These are phyloP conservation scores for Garrulus glandarius DNA, from an alignment of 2,797 vertebrate genomes.

Conservation along the genomic window DNA sequence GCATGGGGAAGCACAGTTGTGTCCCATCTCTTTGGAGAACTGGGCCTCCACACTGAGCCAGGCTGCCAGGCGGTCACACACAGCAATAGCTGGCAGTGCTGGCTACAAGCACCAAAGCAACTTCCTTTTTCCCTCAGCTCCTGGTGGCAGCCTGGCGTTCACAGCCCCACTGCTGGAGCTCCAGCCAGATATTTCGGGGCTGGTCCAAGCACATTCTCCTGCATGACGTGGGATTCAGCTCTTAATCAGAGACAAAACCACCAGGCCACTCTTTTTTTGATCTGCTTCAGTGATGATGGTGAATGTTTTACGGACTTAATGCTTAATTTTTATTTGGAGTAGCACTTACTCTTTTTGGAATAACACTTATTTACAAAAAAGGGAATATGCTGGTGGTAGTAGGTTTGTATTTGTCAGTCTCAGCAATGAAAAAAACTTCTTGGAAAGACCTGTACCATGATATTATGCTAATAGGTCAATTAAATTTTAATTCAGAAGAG, in stretches of 20 bases:
- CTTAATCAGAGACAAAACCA: neutral
- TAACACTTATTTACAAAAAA: neutral
- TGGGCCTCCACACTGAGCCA: fast-evolving
- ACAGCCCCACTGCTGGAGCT: fast-evolving
- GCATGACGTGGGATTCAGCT: neutral
- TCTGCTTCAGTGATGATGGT: fast-evolving
- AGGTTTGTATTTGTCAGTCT: fast-evolving
- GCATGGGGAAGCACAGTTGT: neutral
- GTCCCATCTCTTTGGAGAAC: neutral
- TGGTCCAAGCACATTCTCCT: neutral
- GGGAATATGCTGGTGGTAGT: neutral
- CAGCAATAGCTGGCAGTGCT: neutral
- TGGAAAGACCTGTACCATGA: neutral
- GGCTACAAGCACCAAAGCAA: neutral
- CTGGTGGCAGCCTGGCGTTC: neutral
- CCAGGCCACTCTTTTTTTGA: neutral
- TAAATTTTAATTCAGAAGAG: neutral
- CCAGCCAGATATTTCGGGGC: neutral
- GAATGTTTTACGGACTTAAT: neutral
- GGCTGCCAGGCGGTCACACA: neutral
- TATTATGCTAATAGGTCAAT: neutral
- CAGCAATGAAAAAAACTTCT: neutral
- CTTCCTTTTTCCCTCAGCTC: neutral
- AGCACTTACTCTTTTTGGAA: neutral
- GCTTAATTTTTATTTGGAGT: neutral